phyloP scores from a whole-genome alignment of 2,888 invertebrate species.

The Apodemia zela region DNA sequence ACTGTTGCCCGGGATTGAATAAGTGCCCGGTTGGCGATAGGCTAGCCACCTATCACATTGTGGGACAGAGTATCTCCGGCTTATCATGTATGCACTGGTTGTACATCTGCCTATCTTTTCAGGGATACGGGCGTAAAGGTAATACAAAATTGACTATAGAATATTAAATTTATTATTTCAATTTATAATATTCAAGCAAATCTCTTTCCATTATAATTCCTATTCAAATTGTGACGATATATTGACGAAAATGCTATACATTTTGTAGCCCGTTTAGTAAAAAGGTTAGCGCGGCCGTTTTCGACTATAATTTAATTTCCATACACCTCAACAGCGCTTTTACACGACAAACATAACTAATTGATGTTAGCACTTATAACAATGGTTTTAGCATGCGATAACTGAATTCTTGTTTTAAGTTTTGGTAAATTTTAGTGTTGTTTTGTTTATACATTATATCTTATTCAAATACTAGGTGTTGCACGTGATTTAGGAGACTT shows the following conservation, averaged over 20 bases:
- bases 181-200: too few species aligned
- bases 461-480: not conserved
- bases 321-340: conserved; percentile 43
- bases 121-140: too few species aligned
- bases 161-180: too few species aligned
- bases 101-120: too few species aligned
- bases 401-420: conserved; percentile 29
- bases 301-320: conserved; percentile 54
- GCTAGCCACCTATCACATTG: too few species aligned
- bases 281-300: conserved; percentile 28
- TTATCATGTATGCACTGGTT: too few species aligned
- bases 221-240: not conserved
- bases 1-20: too few species aligned
- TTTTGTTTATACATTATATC: not conserved
- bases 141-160: too few species aligned
- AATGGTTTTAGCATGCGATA: conserved; percentile 39
- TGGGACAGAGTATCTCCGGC: too few species aligned
- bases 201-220: too few species aligned
- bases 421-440: not conserved
- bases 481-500: not conserved
- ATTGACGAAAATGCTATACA: not conserved
- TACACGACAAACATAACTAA: conserved; percentile 52
- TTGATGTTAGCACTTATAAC: conserved; percentile 54
- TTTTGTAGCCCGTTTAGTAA: not conserved
- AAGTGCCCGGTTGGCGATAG: too few species aligned